Evolutionary conservation across 2,797 vertebrate genomes (phyloP), one percentile per base, ranked within the genome.

Genomic region (Dicrostonyx torquatus): DNA sequence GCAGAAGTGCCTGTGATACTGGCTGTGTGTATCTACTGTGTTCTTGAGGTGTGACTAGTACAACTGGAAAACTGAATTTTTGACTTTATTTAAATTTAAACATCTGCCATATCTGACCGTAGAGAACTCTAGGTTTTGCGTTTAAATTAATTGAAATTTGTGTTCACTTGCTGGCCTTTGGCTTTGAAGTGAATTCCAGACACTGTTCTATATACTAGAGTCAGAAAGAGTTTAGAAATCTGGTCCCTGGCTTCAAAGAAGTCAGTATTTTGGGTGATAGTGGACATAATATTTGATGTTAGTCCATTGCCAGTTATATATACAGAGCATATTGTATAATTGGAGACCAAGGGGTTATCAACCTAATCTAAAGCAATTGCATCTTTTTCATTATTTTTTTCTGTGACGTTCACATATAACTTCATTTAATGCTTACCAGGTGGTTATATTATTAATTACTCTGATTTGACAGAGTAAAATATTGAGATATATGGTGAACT

Each of bases 151-250:
- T 66, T 29, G 29, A 86, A 64, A 45, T 89, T 6, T 62, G 72
- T 89, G 22, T 82, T 95, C n/a, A 5, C 48, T 75, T 75, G 2
- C 4, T 58, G 37, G 20, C 26, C 84, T 72, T 10, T 50, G 85
- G 24, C 87, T 89, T 87, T 68, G 75, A 68, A 78, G 60, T 80
- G 10, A 85, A n/a, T 83, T 15, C 53, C 43, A 73, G 43, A 2
- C 14, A 62, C 43, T 93, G 6, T 83, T 29, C 12, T 45, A 53
- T 31, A 29, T 50, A 72, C 31, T 53, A 45, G 26, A 66, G 58
- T 87, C 20, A 55, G 58, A 75, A 85, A 90, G 12, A 79, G 34
- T 93, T 96, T 89, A 89, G 84, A 94, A 22, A 89, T 94, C 45
- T 84, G 55, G 17, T 91, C 34, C 37, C 45, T 62, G 15, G 17